phyloP scores from a whole-genome alignment of 2,888 invertebrate genomes.

The Ferrisia virgata region DNA sequence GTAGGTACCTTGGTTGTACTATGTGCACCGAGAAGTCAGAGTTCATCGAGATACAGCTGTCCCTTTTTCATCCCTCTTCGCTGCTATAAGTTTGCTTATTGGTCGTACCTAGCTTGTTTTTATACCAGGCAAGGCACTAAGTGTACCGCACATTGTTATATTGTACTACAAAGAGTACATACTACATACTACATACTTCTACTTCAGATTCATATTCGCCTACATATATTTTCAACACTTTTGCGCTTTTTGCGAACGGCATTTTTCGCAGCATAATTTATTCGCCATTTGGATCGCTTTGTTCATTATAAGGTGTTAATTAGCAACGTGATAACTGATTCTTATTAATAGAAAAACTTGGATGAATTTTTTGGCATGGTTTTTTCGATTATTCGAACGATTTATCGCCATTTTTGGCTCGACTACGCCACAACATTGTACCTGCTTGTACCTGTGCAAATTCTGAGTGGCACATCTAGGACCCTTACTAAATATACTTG shows the following conservation, averaged over 20 bases:
- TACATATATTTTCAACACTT: neutral
- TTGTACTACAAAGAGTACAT: neutral
- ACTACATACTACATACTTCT: neutral
- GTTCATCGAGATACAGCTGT: slow-evolving; percentile 26
- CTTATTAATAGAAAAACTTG: neutral
- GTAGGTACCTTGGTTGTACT: slow-evolving; percentile 18
- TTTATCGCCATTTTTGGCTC: neutral
- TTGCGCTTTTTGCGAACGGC: neutral
- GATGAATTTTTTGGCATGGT: no score
- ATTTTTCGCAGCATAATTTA: neutral
- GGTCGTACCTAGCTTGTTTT: neutral
- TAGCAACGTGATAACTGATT: neutral
- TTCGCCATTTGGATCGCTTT: neutral
- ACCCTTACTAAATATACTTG: no score
- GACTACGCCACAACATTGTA: no score
- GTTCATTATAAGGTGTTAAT: neutral
- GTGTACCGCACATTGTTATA: no score
- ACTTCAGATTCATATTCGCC: no score
- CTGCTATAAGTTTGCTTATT: neutral
- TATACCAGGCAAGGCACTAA: neutral
- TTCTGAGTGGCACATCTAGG: no score
- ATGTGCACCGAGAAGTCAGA: neutral
- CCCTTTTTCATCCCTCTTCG: neutral
- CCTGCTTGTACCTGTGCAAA: no score
- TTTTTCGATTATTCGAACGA: neutral